Conservation (phyloP, 2,113 vertebrate species). For the Lynx canadensis region DNA sequence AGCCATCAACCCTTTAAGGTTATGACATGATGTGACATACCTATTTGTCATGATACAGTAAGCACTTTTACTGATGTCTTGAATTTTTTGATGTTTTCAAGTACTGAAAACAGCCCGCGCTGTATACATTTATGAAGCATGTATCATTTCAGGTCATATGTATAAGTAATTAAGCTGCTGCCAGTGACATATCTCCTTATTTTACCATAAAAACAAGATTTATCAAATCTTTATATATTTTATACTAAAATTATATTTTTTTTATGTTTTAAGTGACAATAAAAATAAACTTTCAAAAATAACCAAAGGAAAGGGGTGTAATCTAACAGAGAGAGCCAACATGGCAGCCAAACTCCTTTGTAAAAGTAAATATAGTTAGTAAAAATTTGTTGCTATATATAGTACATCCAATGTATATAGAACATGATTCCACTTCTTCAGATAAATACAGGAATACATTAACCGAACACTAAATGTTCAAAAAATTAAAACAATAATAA, state of each 20-base stretch:
- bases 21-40: slow-evolving; percentile 62
- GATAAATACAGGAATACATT: not conserved
- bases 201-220: not conserved
- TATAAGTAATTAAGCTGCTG: not conserved
- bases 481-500: not conserved
- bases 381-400: not conserved
- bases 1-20: slow-evolving; percentile 52
- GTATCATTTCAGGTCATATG: not conserved
- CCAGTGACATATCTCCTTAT: not conserved
- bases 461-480: not conserved
- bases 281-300: slow-evolving; percentile 25
- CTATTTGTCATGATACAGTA: slow-evolving; percentile 74
- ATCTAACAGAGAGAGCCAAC: not conserved
- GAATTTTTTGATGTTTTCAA: slow-evolving; percentile 39
- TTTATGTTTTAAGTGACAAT: not conserved
- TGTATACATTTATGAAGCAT: not conserved
- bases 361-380: not conserved
- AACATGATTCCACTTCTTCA: not conserved
- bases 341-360: not conserved
- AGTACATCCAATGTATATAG: not conserved
- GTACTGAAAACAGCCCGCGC: not conserved
- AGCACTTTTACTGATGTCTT: slow-evolving; percentile 37
- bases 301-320: not conserved
- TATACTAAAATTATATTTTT: too few species aligned
- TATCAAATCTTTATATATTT: not conserved